Conservation (phyloP, 2,888 invertebrate genomes). For the Encarsia formosa region DNA sequence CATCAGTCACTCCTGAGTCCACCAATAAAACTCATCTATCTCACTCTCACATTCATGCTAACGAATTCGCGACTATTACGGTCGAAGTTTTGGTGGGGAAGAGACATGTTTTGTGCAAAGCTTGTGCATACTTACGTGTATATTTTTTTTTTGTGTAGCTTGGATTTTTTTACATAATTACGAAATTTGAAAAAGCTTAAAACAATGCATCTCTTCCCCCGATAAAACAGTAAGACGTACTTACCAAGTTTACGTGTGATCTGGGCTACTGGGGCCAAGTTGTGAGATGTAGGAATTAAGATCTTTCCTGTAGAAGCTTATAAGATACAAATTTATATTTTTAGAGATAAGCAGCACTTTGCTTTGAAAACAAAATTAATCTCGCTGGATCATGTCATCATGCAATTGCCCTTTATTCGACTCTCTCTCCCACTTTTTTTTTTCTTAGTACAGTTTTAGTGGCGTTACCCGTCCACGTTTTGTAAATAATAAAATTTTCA, state of each 20-base stretch:
- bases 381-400: background rate
- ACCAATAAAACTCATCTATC: too few species aligned
- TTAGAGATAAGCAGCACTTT: background rate
- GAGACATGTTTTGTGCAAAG: too few species aligned
- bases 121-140: too few species aligned
- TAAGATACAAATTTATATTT: conserved; percentile 47
- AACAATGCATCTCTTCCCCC: background rate
- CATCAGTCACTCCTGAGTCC: background rate
- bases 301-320: conserved; percentile 52
- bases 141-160: too few species aligned
- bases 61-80: too few species aligned
- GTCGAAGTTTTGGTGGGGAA: too few species aligned
- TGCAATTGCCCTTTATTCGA: background rate
- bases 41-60: too few species aligned
- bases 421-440: too few species aligned
- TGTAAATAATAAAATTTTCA: too few species aligned
- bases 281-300: conserved; percentile 72
- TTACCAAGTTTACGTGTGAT: conserved; percentile 88
- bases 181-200: background rate
- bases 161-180: background rate
- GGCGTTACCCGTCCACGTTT: too few species aligned
- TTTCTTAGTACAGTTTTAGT: too few species aligned
- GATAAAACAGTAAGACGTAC: conserved; percentile 51
- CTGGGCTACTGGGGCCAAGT: conserved; percentile 85
- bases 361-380: too few species aligned